Percentiles rank a stretch among this genome's conserved stretches.
Evolutionary conservation across 2,113 vertebrate species (phyloP).

Genomic region (Anarrhichthys ocellatus): DNA sequence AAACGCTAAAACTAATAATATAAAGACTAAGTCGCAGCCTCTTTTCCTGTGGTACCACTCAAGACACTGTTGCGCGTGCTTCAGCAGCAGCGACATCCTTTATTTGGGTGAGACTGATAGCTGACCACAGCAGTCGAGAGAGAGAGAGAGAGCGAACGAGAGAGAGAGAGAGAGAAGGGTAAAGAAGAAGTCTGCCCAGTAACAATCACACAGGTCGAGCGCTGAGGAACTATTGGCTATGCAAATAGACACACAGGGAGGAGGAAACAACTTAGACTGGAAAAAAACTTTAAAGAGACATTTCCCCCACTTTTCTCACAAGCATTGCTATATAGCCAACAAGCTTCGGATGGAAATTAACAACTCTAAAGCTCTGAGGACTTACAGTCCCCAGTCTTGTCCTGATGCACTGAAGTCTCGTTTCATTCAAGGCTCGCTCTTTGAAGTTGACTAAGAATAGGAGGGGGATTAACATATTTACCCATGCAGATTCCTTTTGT

Average conservation of each 20-base stretch:
- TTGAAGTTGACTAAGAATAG: conserved; percentile 77
- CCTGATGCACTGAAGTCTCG: conserved; percentile 69
- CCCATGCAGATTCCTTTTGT: conserved; percentile 76
- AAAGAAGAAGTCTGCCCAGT: conserved; percentile 92
- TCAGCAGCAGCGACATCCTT: conserved; percentile 27
- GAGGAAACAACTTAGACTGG: conserved; percentile 83
- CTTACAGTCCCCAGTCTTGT: conserved; percentile 68
- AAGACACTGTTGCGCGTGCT: background rate
- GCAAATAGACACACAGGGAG: conserved; percentile 88
- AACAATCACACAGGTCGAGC: conserved; percentile 89
- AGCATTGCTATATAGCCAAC: conserved; percentile 45
- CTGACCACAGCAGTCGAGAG: conserved; percentile 42
- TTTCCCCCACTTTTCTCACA: conserved; percentile 76
- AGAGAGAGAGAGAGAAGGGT: conserved; percentile 35
- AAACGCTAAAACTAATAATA: background rate
- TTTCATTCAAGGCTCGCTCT: conserved; percentile 69
- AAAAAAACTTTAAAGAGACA: conserved; percentile 84
- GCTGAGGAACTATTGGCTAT: conserved; percentile 94
- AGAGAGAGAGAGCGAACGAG: conserved; percentile 2
- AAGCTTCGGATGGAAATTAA: conserved; percentile 66
- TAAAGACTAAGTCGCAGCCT: background rate
- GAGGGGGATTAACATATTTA: conserved; percentile 80
- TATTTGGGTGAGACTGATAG: conserved; percentile 34
- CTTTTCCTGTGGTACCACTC: background rate
- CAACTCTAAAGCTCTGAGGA: conserved; percentile 66